Evolutionary conservation across 2,113 vertebrate genomes (phyloP), one percentile per base, ranked within the genome.

Genomic region (Chloebia gouldiae): DNA sequence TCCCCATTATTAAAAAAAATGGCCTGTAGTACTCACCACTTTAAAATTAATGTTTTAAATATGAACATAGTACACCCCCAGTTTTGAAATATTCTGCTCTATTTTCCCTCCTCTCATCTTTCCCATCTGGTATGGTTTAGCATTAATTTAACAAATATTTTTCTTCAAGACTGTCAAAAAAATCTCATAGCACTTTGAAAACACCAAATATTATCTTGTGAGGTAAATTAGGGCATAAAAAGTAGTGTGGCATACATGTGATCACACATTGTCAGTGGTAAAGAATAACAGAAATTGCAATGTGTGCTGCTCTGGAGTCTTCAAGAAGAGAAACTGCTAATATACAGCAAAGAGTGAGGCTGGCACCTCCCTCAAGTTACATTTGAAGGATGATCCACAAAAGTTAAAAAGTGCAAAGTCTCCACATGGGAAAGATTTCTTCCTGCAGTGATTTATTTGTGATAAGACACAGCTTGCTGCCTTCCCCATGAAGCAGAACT

Each of bases 121-220:
- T 86, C 88, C 96, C 95, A 93, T 95, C 90, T 94, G 93, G 16
- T 86, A 82, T 27, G 28, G 50, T 64, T 88, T 68, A 92, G 53
- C 37, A 86, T 86, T 86, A 92, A 80, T 77, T 82, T 91, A 65
- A 85, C 63, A 90, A 93, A 83, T 93, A 93, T 85, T 95, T 94
- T 72, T 93, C 85, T 91, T 92, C 88, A 57, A 73, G 64, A 47
- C 71, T 93, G 91, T 95, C 88, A 85, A 17, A 90, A 94, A 72
- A 85, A 93, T 72, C 61, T 85, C 81, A 15, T 5, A 64, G 77
- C 87, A 57, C 79, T 96, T 92, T 59, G 56, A 45, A 92, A 88
- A 93, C 71, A 90, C 35, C 75, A 93, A 77, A 73, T 57, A 95
- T 88, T 81, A 73, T 86, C 72, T 54, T 19, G 19, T 51, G 76